phyloP scores from a whole-genome alignment of 2,888 invertebrate species.

The Malacosoma neustria region DNA sequence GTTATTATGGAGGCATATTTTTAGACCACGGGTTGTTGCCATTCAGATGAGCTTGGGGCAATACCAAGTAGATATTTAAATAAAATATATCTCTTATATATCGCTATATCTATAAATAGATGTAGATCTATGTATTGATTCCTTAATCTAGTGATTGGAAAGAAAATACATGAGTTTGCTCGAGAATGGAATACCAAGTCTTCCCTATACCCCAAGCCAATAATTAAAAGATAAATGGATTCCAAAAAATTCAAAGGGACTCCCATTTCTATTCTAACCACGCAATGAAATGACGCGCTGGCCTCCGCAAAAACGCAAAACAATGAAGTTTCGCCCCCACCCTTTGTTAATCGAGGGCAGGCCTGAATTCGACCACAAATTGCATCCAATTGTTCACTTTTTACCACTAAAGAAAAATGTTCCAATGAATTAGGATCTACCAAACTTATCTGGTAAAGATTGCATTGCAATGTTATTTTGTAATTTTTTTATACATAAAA shows the following conservation, averaged over 20 bases:
- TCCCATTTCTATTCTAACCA: conserved; percentile 35
- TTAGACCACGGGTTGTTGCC: no score
- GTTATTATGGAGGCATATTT: no score
- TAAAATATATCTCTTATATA: no score
- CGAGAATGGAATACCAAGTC: not conserved
- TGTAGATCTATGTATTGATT: no score
- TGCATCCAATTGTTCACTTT: conserved; percentile 74
- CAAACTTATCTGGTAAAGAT: not conserved
- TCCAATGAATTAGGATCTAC: not conserved
- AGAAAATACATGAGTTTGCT: no score
- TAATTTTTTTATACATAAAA: no score
- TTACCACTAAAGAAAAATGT: conserved; percentile 36
- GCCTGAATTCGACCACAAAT: conserved; percentile 71
- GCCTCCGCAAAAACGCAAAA: conserved; percentile 40
- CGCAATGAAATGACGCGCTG: conserved; percentile 29
- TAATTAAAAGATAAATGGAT: conserved; percentile 6
- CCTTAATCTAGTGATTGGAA: no score
- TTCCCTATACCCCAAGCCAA: conserved; percentile 4
- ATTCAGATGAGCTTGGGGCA: no score
- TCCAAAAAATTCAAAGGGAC: conserved; percentile 26
- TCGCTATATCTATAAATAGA: no score
- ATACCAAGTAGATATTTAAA: no score
- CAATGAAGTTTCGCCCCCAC: conserved; percentile 43
- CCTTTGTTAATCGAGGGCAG: conserved; percentile 60
- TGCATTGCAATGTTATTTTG: no score